Conservation (phyloP, 2,797 vertebrate species). For the Morelia viridis region DNA sequence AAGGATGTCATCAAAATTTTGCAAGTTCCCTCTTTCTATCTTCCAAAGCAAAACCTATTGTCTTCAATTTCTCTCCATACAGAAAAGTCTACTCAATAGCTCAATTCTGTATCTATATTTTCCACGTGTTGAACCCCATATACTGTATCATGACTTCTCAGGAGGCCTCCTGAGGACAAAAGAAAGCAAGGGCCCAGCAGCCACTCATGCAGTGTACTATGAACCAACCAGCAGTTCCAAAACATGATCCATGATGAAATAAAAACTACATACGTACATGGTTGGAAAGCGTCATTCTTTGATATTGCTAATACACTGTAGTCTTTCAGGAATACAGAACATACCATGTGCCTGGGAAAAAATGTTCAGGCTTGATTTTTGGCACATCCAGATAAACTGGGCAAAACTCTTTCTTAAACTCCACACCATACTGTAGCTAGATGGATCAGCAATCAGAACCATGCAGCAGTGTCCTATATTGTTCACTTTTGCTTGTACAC, state of each 20-base stretch:
- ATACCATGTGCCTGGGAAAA: not conserved
- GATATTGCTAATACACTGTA: not conserved
- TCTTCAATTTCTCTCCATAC: not conserved
- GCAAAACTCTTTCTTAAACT: not conserved
- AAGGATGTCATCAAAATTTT: not conserved
- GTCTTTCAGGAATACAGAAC: not conserved
- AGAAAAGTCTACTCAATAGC: not conserved
- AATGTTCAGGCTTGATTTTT: no score
- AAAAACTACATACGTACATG: not conserved
- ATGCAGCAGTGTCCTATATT: not conserved
- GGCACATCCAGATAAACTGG: not conserved
- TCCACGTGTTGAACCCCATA: not conserved
- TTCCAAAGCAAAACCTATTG: not conserved
- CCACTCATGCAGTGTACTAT: not conserved
- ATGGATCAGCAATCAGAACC: not conserved
- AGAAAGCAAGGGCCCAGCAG: not conserved
- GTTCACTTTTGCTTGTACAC: not conserved
- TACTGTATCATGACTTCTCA: not conserved
- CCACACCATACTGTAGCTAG: not conserved
- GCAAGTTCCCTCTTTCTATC: not conserved
- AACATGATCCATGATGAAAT: not conserved
- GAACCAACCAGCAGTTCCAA: not conserved
- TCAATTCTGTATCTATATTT: not conserved
- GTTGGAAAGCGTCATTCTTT: not conserved
- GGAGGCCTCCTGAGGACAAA: not conserved